A percentile compares a stretch with the other conserved stretches of the same genome.
phyloP scores from a whole-genome alignment of 2,797 vertebrate species.

The Phataginus tetradactyla region DNA sequence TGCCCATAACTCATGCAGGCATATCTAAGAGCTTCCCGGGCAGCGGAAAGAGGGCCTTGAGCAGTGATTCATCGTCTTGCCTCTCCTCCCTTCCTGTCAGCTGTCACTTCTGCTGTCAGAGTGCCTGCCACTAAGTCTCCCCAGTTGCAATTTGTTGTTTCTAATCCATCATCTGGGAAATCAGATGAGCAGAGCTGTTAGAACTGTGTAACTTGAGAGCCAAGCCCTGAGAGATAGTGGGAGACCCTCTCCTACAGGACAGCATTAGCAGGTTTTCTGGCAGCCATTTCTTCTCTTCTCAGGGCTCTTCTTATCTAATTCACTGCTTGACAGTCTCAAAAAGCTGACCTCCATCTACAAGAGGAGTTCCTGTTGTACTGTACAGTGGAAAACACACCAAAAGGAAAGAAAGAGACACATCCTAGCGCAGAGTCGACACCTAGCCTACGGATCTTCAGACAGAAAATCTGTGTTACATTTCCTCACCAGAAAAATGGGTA shows the following conservation, averaged over 20 bases:
- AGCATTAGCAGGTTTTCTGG: background rate
- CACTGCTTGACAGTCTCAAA: constrained; percentile 3
- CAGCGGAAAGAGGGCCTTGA: background rate
- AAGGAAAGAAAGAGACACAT: background rate
- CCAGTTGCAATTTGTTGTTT: constrained; percentile 40
- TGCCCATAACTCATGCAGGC: background rate
- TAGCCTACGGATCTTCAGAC: background rate
- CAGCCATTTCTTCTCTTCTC: background rate
- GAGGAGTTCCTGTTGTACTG: background rate
- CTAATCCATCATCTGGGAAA: constrained; percentile 64
- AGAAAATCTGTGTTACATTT: background rate
- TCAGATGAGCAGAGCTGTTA: constrained; percentile 60
- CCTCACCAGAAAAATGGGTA: background rate
- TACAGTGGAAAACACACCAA: background rate
- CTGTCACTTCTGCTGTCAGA: background rate
- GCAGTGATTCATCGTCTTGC: background rate
- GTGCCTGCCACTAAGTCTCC: background rate
- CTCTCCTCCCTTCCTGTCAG: background rate
- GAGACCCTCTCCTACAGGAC: constrained; percentile 32
- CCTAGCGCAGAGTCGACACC: background rate
- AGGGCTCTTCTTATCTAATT: constrained; percentile 24
- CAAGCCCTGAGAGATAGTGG: background rate
- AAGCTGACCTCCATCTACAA: background rate
- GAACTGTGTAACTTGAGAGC: constrained; percentile 47
- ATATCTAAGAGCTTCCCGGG: background rate